Conservation (phyloP, 2,888 invertebrate genomes). For the Chrysomela aeneicollis region DNA sequence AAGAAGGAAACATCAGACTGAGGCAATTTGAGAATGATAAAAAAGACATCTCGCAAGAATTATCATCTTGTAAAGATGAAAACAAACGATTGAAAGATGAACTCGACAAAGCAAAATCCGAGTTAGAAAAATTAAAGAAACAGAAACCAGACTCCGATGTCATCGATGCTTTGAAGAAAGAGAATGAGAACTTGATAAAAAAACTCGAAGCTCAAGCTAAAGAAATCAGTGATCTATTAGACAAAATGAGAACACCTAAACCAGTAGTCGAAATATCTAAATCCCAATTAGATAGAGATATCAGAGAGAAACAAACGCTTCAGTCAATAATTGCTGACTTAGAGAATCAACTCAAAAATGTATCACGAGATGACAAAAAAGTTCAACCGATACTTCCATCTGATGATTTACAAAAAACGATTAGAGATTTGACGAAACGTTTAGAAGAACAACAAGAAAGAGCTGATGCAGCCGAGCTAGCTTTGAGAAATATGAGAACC, state of each 20-base stretch:
- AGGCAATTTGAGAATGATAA: slow-evolving; percentile 27
- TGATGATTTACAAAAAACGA: slow-evolving; percentile 39
- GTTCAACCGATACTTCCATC: slow-evolving; percentile 29
- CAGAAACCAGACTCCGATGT: slow-evolving; percentile 26
- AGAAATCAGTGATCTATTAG: slow-evolving; percentile 45
- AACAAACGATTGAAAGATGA: slow-evolving; percentile 33
- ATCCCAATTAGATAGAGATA: slow-evolving; percentile 42
- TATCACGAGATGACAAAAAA: slow-evolving; percentile 35
- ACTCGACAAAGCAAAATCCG: slow-evolving; percentile 21
- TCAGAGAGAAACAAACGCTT: slow-evolving; percentile 50
- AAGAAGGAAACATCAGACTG: slow-evolving; percentile 17
- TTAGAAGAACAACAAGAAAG: slow-evolving; percentile 46
- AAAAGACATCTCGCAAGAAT: slow-evolving; percentile 27
- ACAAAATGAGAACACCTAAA: slow-evolving; percentile 43
- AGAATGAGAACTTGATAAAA: slow-evolving; percentile 47
- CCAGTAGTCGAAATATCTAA: slow-evolving; percentile 24
- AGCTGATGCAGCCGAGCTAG: slow-evolving; percentile 45
- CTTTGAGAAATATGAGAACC: slow-evolving; percentile 41
- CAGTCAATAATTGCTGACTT: slow-evolving; percentile 49
- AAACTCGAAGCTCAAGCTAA: slow-evolving; percentile 45
- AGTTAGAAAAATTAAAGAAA: slow-evolving; percentile 42
- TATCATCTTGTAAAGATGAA: slow-evolving; percentile 30
- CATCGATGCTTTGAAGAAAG: slow-evolving; percentile 42
- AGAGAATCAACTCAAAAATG: slow-evolving; percentile 46
- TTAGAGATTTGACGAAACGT: slow-evolving; percentile 46